phyloP scores from a whole-genome alignment of 2,113 vertebrate genomes.

The Amblyornis subalaris region DNA sequence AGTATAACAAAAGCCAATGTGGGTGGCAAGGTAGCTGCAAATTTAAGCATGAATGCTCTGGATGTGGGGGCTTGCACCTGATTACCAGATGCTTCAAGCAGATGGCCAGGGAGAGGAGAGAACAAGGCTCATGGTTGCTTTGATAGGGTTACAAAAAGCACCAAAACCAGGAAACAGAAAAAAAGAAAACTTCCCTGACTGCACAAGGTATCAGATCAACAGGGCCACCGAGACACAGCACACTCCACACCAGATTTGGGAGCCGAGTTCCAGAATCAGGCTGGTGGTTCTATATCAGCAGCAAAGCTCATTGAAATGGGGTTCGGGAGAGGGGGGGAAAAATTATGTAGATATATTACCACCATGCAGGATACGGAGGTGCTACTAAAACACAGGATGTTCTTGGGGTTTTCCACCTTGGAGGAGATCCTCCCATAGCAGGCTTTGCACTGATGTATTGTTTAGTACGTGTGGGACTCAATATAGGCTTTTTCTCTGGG shows the following conservation, averaged over 20 bases:
- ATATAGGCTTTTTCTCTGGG: not conserved
- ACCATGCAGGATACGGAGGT: not conserved
- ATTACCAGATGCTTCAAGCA: conserved; percentile 83
- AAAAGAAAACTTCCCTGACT: conserved; percentile 35
- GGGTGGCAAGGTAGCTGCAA: conserved; percentile 82
- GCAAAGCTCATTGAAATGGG: not conserved
- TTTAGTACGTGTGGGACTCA: not conserved
- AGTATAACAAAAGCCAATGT: conserved; percentile 73
- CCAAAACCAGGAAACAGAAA: conserved; percentile 61
- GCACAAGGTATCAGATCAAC: conserved; percentile 10
- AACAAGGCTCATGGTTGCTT: conserved; percentile 74
- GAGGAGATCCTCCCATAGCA: not conserved
- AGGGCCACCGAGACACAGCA: not conserved
- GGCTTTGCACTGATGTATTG: not conserved
- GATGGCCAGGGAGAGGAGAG: conserved; percentile 78
- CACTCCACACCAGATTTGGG: not conserved
- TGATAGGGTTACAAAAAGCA: conserved; percentile 74
- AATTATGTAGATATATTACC: not conserved
- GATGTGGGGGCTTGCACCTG: conserved; percentile 78
- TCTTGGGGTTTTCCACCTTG: not conserved
- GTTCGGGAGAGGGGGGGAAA: accelerated
- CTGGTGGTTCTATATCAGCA: not conserved
- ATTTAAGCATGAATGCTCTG: conserved; percentile 80
- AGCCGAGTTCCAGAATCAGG: not conserved
- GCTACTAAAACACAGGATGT: not conserved